Evolutionary conservation across 2,113 vertebrate genomes (phyloP).

Genomic region (Scalopus aquaticus): DNA sequence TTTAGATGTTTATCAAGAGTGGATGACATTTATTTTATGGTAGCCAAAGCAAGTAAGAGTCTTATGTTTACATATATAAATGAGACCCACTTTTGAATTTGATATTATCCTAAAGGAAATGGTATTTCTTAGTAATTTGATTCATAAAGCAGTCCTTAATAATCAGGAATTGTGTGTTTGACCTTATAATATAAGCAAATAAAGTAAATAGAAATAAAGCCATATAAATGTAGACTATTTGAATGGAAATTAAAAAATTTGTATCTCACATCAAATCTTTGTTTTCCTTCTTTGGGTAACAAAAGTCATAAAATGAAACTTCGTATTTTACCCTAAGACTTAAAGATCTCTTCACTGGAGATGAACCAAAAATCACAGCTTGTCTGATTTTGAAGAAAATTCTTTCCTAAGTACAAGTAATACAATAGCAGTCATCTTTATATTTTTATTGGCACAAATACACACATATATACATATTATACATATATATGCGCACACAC

Average conservation of each 20-base stretch:
- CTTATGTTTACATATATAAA: slow-evolving; percentile 6
- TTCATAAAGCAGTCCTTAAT: background rate
- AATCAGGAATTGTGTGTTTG: background rate
- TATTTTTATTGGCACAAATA: slow-evolving; percentile 9
- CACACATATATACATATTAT: too few species aligned
- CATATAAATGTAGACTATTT: background rate
- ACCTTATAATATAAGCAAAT: slow-evolving; percentile 2
- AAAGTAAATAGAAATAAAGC: background rate
- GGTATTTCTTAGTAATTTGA: slow-evolving; percentile 1
- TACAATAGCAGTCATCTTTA: background rate
- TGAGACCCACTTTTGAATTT: background rate
- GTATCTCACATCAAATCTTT: background rate
- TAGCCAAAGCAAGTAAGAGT: background rate
- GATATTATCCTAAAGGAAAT: background rate
- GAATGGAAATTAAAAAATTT: background rate
- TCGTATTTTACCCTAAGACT: background rate
- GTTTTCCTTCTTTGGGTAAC: slow-evolving; percentile 33
- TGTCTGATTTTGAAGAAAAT: background rate
- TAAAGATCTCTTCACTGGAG: background rate
- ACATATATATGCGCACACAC: too few species aligned
- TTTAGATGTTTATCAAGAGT: background rate
- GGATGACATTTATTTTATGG: background rate
- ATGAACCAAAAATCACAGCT: background rate
- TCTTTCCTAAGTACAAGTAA: slow-evolving; percentile 5
- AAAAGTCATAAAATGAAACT: background rate